Conservation (phyloP, 2,888 invertebrate species). For the Imbricaverruca yamaguchii region DNA sequence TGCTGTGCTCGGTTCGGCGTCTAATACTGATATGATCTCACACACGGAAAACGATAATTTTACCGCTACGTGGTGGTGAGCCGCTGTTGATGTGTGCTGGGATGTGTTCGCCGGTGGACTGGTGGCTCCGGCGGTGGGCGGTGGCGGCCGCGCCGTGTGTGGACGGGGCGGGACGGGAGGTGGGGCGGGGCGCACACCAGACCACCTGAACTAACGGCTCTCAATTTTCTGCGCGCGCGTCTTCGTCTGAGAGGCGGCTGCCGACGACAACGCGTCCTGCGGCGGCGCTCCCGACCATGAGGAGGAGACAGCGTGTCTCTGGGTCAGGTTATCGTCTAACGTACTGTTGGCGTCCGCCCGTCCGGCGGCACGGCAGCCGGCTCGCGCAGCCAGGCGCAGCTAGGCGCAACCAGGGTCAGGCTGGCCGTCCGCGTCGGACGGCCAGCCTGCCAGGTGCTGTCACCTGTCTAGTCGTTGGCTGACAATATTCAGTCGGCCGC, state of each 20-base stretch:
- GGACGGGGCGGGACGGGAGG: not conserved
- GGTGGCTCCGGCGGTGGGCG: not conserved
- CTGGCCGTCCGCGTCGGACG: not conserved
- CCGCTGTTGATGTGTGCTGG: too few relatives aligned
- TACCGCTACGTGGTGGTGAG: too few relatives aligned
- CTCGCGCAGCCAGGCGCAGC: not conserved
- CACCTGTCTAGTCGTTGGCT: too few relatives aligned
- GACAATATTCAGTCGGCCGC: too few relatives aligned
- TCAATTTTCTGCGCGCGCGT: constrained; percentile 10
- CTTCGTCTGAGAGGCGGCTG: constrained; percentile 5
- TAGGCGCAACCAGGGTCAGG: not conserved
- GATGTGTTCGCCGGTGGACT: too few relatives aligned
- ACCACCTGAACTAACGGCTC: constrained; percentile 18
- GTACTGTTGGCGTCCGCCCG: not conserved
- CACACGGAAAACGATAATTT: too few relatives aligned
- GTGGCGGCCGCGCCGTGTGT: not conserved
- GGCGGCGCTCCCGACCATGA: not conserved
- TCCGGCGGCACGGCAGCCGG: not conserved
- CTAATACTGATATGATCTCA: too few relatives aligned
- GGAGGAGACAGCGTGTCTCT: not conserved
- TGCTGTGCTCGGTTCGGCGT: too few relatives aligned
- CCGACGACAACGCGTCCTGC: not conserved
- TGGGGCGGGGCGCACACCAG: not conserved
- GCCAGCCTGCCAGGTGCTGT: too few relatives aligned
- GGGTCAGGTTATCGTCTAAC: not conserved